Conservation (phyloP, 2,113 vertebrate species). For the Orcinus orca region DNA sequence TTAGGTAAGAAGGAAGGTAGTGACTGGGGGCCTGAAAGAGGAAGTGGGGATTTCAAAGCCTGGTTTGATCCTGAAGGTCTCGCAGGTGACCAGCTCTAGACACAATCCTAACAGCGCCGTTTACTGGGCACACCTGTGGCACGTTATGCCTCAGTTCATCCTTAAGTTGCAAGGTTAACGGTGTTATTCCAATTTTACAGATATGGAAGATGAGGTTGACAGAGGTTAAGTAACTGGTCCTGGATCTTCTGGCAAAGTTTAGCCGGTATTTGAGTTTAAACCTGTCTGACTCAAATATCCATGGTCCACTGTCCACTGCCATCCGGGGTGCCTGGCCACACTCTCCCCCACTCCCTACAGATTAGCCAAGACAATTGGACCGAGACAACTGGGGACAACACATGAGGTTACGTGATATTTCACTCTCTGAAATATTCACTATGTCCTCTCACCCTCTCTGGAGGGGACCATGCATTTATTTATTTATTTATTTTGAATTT, state of each 20-base stretch:
- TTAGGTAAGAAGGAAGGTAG: not conserved
- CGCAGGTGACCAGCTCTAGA: not conserved
- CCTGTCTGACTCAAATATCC: not conserved
- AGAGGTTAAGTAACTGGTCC: not conserved
- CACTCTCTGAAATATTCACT: not conserved
- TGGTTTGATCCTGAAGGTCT: not conserved
- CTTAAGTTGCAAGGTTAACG: not conserved
- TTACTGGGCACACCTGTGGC: accelerated
- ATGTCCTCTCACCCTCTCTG: not conserved
- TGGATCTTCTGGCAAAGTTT: not conserved
- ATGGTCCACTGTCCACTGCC: not conserved
- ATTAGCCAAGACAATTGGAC: not conserved
- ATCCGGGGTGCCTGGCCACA: not conserved
- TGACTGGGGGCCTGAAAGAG: not conserved
- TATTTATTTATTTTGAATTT: too few species aligned
- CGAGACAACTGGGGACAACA: not conserved
- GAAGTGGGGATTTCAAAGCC: not conserved
- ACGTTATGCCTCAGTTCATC: not conserved
- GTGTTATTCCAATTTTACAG: not conserved
- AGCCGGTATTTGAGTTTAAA: not conserved
- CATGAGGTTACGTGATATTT: not conserved
- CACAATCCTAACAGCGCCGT: not conserved
- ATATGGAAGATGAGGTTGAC: not conserved
- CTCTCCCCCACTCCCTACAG: not conserved
- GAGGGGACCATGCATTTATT: not conserved